Conservation (phyloP, 2,797 vertebrate species). For the Delichon dasypus region DNA sequence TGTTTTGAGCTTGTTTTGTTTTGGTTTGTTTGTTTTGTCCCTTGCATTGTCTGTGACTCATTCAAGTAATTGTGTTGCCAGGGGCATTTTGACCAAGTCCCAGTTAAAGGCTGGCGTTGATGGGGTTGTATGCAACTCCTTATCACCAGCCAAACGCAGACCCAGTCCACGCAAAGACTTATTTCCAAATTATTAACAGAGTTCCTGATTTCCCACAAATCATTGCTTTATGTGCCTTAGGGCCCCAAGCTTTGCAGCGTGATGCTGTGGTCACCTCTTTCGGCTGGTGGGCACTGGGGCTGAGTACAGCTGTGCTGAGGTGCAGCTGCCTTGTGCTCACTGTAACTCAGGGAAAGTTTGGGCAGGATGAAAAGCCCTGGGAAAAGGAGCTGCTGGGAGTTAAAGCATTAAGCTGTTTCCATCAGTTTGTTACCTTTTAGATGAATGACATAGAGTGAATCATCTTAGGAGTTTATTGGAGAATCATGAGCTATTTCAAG, state of each 20-base stretch:
- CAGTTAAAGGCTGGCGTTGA: accelerated
- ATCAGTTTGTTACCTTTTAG: background rate
- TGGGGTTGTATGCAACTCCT: background rate
- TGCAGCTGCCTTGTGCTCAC: background rate
- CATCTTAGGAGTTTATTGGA: background rate
- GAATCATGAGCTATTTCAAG: background rate
- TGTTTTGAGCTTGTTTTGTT: background rate
- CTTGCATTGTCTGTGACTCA: background rate
- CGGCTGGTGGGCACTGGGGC: background rate
- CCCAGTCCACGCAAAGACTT: background rate
- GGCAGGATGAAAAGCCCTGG: background rate
- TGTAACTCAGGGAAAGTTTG: background rate
- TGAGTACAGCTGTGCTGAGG: background rate
- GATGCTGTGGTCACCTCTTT: background rate
- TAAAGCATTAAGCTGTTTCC: background rate
- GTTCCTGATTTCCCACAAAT: background rate
- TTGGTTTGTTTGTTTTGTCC: background rate
- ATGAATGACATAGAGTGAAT: background rate
- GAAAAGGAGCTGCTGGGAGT: background rate
- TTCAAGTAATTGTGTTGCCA: background rate
- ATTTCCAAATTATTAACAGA: background rate
- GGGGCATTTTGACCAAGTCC: background rate
- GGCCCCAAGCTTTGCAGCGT: background rate
- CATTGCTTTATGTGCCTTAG: background rate
- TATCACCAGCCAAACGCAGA: background rate